Evolutionary conservation across 1,140 invertebrate genomes (phyloP), one percentile per base, ranked within the genome.

Genomic region (Achatina immaculata): DNA sequence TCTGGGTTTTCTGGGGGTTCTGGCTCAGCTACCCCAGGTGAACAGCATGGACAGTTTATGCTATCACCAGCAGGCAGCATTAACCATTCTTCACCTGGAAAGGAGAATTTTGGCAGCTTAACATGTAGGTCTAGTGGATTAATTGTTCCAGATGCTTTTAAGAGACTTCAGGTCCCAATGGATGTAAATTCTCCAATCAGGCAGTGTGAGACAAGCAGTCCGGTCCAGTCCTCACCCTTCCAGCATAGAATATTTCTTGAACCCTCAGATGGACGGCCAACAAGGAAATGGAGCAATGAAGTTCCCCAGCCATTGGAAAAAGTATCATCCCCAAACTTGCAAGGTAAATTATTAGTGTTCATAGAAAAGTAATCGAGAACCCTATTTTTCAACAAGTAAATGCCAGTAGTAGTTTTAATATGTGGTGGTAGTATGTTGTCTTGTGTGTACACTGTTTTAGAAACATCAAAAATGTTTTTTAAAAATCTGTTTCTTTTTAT

Each of bases 1-100:
- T 74, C 72, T 51, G 43, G 72, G 3, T 74, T 74, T 51, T 45
- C 72, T 48, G 72, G 72, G 14, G 72, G 31, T 45, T 74, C 68
- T 21, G 68, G 68, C 38, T 71, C 72, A n/a, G 40, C 72, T 42
- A 74, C 72, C 42, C 43, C 43, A 28, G 71, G 71, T 14, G 42
- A 43, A 43, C 38, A 40, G 38, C 42, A 19, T 42, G 42, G 71
- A 40, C 71, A 73, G 28, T 69, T 69, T 36, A 42, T 34, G 11
- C 48, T 76, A 24, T 62, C 55, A 16, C 42, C 76, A 24, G 16
- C 76, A 66, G 43, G 65, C 76, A 68, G 76, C 76, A 68, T 78
- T 68, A 78, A 80, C 38, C 45, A 51, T 43, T 71, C 66, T 43
- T 80, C 78, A 38, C 78, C 78, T n/a, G 78, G 78, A 43, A 80